Evolutionary conservation across 2,888 invertebrate species (phyloP).

Genomic region (Philhelius pedissequus): DNA sequence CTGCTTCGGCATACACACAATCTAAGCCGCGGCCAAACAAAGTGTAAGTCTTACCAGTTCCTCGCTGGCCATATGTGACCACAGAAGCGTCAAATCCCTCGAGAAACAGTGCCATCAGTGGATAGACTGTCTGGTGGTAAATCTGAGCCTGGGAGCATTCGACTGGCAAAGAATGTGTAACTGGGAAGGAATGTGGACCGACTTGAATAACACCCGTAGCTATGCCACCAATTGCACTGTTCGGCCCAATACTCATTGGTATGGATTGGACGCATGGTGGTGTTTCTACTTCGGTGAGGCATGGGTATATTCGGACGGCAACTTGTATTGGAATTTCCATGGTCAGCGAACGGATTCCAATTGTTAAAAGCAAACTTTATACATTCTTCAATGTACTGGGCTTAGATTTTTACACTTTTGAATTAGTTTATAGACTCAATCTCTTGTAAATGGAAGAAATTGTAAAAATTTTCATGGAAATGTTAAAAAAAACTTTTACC

Average conservation of each 20-base stretch:
- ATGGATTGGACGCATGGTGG: conserved; percentile 76
- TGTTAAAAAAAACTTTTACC: conserved; percentile 17
- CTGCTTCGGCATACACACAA: conserved; percentile 83
- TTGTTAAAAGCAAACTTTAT: conserved; percentile 11
- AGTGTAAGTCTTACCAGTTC: conserved; percentile 87
- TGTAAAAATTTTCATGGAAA: neutral
- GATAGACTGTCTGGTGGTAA: conserved; percentile 83
- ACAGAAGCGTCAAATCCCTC: conserved; percentile 89
- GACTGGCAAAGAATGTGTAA: conserved; percentile 81
- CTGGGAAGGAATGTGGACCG: conserved; percentile 79
- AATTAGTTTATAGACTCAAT: neutral
- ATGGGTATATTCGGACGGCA: conserved; percentile 84
- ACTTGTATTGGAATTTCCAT: conserved; percentile 88
- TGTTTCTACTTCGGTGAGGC: conserved; percentile 80
- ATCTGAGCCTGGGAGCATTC: conserved; percentile 84
- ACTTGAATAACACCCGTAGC: conserved; percentile 77
- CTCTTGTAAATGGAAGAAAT: neutral
- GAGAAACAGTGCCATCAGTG: conserved; percentile 84
- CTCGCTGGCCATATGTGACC: conserved; percentile 84
- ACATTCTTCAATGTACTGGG: conserved; percentile 15
- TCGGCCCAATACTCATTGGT: conserved; percentile 72
- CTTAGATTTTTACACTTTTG: neutral
- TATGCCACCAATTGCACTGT: conserved; percentile 77
- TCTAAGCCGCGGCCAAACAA: conserved; percentile 85
- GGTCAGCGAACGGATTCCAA: conserved; percentile 11